Evolutionary conservation across 2,888 invertebrate species (phyloP), one percentile per base, ranked within the genome.

Genomic region (Trichogramma evanescens): DNA sequence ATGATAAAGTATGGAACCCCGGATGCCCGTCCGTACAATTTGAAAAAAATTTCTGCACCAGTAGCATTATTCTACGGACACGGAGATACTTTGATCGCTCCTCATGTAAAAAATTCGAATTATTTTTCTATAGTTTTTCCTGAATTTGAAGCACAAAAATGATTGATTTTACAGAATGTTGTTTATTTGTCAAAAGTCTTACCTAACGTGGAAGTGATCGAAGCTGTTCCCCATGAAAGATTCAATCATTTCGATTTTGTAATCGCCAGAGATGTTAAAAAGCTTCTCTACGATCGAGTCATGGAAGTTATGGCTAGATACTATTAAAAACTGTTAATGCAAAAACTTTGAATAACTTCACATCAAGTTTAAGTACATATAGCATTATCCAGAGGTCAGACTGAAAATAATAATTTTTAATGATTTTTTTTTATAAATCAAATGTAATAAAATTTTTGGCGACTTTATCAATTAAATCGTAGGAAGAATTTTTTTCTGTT

Each of bases 241-340:
- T 88, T 84, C 65, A 84, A 82, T 69, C 88, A 88, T 70, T 74
- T 86, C 66, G 88, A 88, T 68, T 87, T 83, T 64, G 68, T 86
- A 50, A 87, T 84, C 79, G 86, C 85, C 0, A 48, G 26, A 13
- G 48, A 48, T 48, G 48, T 48, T 48, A 78, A 81, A 6, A 74
- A 72, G 7, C 67, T 81, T 40, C 70, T 88, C 5, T 87, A 87
- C 67, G 65, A 76, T 4, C 66, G 68, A 49, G 54, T 73, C 5
- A 53, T 70, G 9, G 57, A 49, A 5, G 40, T 69, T 45, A 65
- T 71, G 57, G 42, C 7, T 26, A 54, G 43, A 6, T 57, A 51
- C 44, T 4, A 51, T 9, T 5, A 56, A 6, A 7, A n/a, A 44
- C 42, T 40, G 53, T 41, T 53, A 53, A 53, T 42, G 26, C 6